A percentile compares a stretch with the other conserved stretches of the same genome.
These are phyloP conservation scores for Argyresthia goedartella DNA, from an alignment of 2,888 invertebrate genomes.

Conservation along the genomic window DNA sequence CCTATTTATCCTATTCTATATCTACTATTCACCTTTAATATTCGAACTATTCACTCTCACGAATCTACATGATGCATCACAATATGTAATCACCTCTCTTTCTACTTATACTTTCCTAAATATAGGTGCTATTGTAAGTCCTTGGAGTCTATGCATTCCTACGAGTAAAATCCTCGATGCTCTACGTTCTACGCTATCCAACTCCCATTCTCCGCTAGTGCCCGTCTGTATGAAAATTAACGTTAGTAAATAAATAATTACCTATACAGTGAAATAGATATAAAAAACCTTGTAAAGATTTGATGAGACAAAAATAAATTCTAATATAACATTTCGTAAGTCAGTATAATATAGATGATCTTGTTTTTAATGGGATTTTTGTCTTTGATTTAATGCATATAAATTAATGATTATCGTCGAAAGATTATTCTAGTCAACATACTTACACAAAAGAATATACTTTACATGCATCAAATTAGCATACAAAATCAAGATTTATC, in stretches of 20 bases:
- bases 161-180: too few relatives aligned
- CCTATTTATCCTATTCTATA: slow-evolving; percentile 12
- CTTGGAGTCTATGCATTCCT: too few relatives aligned
- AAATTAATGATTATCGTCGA: too few relatives aligned
- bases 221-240: not conserved
- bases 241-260: not conserved
- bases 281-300: not conserved
- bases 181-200: too few relatives aligned
- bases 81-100: slow-evolving; percentile 41
- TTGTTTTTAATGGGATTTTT: not conserved
- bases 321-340: too few relatives aligned
- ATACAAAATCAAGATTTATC: too few relatives aligned
- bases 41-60: slow-evolving; percentile 35
- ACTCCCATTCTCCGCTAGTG: too few relatives aligned
- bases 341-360: not conserved
- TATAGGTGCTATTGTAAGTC: slow-evolving; percentile 9
- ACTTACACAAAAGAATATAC: too few relatives aligned
- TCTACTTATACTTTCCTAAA: slow-evolving; percentile 45
- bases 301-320: too few relatives aligned
- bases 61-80: slow-evolving; percentile 38
- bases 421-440: too few relatives aligned
- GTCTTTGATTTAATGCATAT: too few relatives aligned
- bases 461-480: too few relatives aligned
- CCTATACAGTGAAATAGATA: not conserved
- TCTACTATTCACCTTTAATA: slow-evolving; percentile 15